Percentiles rank a stretch among this genome's conserved stretches.
These are phyloP conservation scores for Thymelicus sylvestris DNA, from an alignment of 2,888 invertebrate genomes.

Conservation along the genomic window DNA sequence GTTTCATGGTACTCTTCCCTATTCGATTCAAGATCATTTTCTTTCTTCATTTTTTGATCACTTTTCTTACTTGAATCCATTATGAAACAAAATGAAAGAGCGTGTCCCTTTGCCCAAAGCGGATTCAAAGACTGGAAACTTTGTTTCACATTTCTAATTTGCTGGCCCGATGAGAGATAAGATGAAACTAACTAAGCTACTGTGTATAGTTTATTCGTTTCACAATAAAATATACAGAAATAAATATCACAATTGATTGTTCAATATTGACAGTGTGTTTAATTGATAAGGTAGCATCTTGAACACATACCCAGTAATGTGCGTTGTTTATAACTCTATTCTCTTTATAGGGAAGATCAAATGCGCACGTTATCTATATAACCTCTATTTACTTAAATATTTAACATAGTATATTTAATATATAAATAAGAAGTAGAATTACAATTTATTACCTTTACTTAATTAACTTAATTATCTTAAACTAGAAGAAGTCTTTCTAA, in stretches of 20 bases:
- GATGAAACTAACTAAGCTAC: constrained; percentile 51
- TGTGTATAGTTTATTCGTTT: constrained; percentile 47
- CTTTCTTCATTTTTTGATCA: constrained; percentile 38
- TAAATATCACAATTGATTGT: constrained; percentile 45
- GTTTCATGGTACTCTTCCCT: constrained; percentile 55
- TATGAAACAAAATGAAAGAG: background rate
- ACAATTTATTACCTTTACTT: too few species aligned
- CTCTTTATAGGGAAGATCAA: constrained; percentile 14
- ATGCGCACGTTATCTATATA: background rate
- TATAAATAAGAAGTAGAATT: too few species aligned
- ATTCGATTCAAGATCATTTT: constrained; percentile 46
- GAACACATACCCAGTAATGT: constrained; percentile 34
- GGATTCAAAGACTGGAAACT: background rate
- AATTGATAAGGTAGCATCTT: constrained; percentile 53
- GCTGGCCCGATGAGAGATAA: constrained; percentile 27
- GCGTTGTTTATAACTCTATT: constrained; percentile 13
- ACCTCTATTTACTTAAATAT: constrained; percentile 18
- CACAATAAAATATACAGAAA: constrained; percentile 30
- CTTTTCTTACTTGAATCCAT: constrained; percentile 17
- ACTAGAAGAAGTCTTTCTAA: too few species aligned
- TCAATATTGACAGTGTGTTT: constrained; percentile 59
- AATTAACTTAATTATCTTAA: too few species aligned
- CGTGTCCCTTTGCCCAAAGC: background rate
- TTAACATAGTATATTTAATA: background rate
- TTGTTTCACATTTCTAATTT: constrained; percentile 21